These are phyloP conservation scores for Micropterix aruncella DNA, from an alignment of 2,888 invertebrate genomes.

Conservation along the genomic window DNA sequence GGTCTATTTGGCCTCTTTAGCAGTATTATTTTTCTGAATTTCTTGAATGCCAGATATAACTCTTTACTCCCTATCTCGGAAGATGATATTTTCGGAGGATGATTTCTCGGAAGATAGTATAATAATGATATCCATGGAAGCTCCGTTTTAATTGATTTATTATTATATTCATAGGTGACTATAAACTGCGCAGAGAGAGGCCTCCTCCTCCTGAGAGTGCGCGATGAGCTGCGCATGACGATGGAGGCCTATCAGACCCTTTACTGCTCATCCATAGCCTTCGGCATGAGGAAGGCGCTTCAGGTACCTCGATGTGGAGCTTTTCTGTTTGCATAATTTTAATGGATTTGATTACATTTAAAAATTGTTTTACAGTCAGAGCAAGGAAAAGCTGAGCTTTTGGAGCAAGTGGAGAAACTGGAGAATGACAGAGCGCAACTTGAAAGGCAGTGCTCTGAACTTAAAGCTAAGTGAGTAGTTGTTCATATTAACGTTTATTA, in stretches of 20 bases:
- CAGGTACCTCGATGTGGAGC: too few relatives aligned
- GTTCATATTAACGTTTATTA: too few relatives aligned
- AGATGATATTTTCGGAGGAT: too few relatives aligned
- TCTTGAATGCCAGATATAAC: too few relatives aligned
- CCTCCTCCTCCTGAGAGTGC: constrained; percentile 75
- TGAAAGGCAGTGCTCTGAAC: constrained; percentile 44
- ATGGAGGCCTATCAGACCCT: constrained; percentile 93
- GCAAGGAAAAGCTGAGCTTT: constrained; percentile 73
- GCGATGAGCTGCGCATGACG: constrained; percentile 94
- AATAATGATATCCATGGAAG: too few relatives aligned
- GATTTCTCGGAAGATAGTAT: too few relatives aligned
- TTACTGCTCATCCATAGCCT: constrained; percentile 95
- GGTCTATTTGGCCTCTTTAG: too few relatives aligned
- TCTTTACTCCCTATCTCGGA: too few relatives aligned
- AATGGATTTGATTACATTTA: not conserved
- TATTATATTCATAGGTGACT: constrained; percentile 80
- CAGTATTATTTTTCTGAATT: too few relatives aligned
- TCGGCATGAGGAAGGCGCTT: constrained; percentile 95
- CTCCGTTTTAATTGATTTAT: too few relatives aligned
- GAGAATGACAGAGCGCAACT: constrained; percentile 49
- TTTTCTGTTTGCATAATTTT: too few relatives aligned
- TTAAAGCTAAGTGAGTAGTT: constrained; percentile 30
- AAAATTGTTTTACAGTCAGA: constrained; percentile 42
- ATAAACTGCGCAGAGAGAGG: constrained; percentile 96
- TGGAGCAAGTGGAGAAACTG: constrained; percentile 58